Conservation (phyloP, 2,113 vertebrate species). For the Oreocharis arfaki region DNA sequence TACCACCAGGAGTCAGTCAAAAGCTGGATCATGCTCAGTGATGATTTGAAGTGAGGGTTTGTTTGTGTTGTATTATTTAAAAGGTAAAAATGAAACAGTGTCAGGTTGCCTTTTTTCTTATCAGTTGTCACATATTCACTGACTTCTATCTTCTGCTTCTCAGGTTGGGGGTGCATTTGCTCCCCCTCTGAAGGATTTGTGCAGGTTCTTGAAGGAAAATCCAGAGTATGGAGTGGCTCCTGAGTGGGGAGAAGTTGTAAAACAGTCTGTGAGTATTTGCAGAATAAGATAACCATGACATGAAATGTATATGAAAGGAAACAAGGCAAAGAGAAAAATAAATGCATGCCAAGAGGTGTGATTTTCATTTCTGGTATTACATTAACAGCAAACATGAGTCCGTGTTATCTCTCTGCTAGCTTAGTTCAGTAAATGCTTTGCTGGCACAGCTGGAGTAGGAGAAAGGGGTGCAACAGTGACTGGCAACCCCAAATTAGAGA, state of each 20-base stretch:
- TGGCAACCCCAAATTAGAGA: background rate
- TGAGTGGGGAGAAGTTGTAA: constrained; percentile 97
- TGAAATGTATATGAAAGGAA: background rate
- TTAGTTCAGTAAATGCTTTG: background rate
- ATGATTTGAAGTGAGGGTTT: background rate
- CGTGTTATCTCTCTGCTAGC: background rate
- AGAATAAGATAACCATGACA: background rate
- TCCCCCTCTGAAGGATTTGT: constrained; percentile 93
- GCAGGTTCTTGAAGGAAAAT: constrained; percentile 95
- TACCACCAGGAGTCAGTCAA: background rate
- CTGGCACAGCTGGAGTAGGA: background rate
- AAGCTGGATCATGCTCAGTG: background rate
- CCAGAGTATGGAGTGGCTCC: constrained; percentile 95
- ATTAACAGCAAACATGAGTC: background rate
- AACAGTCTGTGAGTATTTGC: constrained; percentile 87
- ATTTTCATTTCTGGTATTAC: background rate
- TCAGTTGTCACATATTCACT: background rate
- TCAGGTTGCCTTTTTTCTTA: background rate
- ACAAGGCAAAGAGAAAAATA: background rate
- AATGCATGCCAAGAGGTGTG: background rate
- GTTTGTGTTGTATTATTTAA: background rate
- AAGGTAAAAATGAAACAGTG: background rate
- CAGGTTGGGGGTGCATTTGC: constrained; percentile 97
- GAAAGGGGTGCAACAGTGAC: background rate
- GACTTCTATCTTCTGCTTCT: background rate